Conservation (phyloP, 1,140 invertebrate species). For the Pogonus chalceus region DNA sequence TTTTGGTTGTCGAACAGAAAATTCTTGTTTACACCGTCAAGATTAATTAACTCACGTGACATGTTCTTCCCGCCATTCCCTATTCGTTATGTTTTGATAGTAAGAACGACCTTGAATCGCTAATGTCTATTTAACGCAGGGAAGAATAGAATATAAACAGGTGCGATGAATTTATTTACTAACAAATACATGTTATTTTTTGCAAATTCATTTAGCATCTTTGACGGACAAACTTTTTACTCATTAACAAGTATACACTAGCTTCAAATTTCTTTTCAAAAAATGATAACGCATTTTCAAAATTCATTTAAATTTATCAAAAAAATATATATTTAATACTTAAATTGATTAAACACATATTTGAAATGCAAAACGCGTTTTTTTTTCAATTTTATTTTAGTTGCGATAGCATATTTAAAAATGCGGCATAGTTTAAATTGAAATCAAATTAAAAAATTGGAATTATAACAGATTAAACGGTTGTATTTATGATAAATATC, state of each 20-base stretch:
- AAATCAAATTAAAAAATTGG: too few relatives aligned
- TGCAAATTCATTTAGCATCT: neutral
- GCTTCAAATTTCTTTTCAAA: neutral
- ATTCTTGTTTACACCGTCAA: conserved; percentile 1
- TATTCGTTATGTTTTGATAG: neutral
- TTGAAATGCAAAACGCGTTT: neutral
- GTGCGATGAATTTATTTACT: neutral
- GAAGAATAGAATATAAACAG: neutral
- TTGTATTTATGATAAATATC: neutral
- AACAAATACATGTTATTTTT: neutral
- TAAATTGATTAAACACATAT: too few relatives aligned
- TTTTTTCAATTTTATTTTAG: neutral
- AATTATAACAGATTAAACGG: neutral
- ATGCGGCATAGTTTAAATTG: too few relatives aligned
- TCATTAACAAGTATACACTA: neutral
- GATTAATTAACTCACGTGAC: conserved; percentile 1
- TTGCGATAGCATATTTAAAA: neutral
- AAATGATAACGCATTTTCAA: neutral
- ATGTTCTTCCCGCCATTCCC: neutral
- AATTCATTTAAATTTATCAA: too few relatives aligned
- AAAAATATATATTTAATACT: too few relatives aligned
- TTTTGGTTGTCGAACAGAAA: neutral
- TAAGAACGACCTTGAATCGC: neutral
- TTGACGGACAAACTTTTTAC: neutral
- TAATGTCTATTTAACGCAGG: neutral